Evolutionary conservation across 2,888 invertebrate species (phyloP).

Genomic region (Acronicta psi): DNA sequence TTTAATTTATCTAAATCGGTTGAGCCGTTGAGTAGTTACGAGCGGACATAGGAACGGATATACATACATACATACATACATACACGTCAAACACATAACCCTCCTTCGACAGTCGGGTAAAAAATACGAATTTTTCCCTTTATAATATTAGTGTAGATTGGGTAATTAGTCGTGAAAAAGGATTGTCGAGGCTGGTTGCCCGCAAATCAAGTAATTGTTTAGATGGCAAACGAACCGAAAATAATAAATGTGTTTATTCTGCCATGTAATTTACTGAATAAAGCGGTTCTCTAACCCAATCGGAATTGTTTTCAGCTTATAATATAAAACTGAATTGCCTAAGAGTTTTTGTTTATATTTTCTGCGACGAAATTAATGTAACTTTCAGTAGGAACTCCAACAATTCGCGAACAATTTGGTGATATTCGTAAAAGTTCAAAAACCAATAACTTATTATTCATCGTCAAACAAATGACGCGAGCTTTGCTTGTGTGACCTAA

Average conservation of each 20-base stretch:
- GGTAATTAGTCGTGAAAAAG: constrained; percentile 11
- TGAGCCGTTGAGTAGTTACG: too few species aligned
- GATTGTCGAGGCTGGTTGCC: constrained; percentile 19
- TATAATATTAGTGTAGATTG: too few species aligned
- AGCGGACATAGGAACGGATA: too few species aligned
- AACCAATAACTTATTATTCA: constrained; percentile 27
- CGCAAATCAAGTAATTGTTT: constrained; percentile 24
- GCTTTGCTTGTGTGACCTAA: constrained; percentile 8
- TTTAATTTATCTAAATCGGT: too few species aligned
- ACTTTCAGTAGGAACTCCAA: constrained; percentile 25
- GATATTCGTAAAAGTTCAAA: constrained; percentile 22
- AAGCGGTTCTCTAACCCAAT: constrained; percentile 1
- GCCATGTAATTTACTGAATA: constrained; percentile 3
- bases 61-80: too few species aligned
- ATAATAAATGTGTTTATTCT: constrained; percentile 25
- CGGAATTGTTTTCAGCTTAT: constrained; percentile 15
- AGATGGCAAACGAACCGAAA: constrained; percentile 15
- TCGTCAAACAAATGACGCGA: constrained; percentile 16
- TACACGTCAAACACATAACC: too few species aligned
- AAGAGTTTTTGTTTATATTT: constrained; percentile 25
- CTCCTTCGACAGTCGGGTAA: too few species aligned
- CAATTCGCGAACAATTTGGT: constrained; percentile 31
- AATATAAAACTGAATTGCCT: constrained; percentile 7
- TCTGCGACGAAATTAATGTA: constrained; percentile 32
- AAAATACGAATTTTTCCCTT: too few species aligned